Evolutionary conservation across 2,888 invertebrate species (phyloP).

Genomic region (Epirrhoe alternata): DNA sequence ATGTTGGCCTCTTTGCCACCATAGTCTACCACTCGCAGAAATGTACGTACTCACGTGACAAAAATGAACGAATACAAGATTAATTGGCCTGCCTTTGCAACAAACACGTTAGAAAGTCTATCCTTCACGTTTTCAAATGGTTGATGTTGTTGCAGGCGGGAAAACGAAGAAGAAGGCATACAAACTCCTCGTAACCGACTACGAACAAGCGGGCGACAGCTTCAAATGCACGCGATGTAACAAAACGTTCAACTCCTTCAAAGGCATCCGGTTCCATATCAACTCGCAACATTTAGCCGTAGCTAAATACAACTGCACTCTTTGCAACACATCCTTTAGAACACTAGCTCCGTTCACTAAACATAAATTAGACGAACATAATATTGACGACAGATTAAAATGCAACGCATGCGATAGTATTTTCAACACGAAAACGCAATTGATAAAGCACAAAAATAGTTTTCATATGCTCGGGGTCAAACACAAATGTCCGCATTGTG

Average conservation of each 20-base stretch:
- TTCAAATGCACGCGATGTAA: conserved; percentile 14
- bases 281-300: conserved; percentile 13
- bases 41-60: no score
- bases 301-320: conserved; percentile 1
- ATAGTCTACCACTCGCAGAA: no score
- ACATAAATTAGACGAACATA: conserved; percentile 48
- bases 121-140: neutral
- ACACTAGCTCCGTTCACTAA: neutral
- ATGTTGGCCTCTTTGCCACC: no score
- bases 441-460: conserved; percentile 15
- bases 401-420: conserved; percentile 44
- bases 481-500: conserved; percentile 35
- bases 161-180: conserved; percentile 10
- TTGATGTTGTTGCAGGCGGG: conserved; percentile 5
- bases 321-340: conserved; percentile 6
- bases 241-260: conserved; percentile 2
- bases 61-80: no score
- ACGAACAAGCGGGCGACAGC: neutral
- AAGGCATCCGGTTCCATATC: conserved; percentile 13
- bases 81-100: no score
- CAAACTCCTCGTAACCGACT: conserved; percentile 5
- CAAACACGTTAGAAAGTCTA: no score
- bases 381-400: conserved; percentile 44
- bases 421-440: conserved; percentile 32
- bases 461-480: conserved; percentile 36